Evolutionary conservation across 2,888 invertebrate genomes (phyloP).

Genomic region (Gisinianus flammeolus): DNA sequence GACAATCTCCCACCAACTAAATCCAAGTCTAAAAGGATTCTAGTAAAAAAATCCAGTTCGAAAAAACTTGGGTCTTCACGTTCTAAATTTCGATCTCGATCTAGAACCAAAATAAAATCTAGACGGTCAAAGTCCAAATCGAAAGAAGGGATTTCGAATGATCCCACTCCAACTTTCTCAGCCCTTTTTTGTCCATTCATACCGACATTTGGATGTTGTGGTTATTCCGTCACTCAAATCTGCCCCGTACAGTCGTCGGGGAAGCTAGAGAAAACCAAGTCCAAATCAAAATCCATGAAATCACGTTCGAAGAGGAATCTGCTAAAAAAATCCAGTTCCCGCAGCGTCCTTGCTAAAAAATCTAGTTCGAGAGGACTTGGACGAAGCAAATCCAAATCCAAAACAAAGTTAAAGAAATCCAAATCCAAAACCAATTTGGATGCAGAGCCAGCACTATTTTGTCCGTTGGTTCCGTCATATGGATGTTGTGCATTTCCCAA

Average conservation of each 20-base stretch:
- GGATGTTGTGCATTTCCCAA: neutral
- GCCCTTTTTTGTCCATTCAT: no score
- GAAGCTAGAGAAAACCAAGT: no score
- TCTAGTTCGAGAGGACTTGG: neutral
- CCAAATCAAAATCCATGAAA: no score
- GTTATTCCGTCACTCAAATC: neutral
- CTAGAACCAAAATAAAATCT: neutral
- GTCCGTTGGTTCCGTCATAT: neutral
- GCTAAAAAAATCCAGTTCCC: neutral
- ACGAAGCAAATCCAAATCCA: neutral
- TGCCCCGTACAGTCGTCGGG: no score
- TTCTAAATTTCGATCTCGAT: neutral
- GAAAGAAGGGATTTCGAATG: neutral
- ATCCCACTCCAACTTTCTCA: no score
- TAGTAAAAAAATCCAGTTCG: neutral
- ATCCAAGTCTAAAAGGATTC: neutral
- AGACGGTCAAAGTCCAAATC: neutral
- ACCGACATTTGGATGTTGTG: neutral
- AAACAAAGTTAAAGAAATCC: no score
- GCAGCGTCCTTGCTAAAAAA: neutral
- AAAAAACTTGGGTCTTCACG: no score
- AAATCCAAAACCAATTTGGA: neutral
- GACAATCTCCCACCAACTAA: neutral
- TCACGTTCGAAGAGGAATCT: neutral
- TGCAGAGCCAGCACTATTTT: neutral